Base-by-base conservation (phyloP, 2,888 invertebrate genomes). In the Drosophila recens region DNA sequence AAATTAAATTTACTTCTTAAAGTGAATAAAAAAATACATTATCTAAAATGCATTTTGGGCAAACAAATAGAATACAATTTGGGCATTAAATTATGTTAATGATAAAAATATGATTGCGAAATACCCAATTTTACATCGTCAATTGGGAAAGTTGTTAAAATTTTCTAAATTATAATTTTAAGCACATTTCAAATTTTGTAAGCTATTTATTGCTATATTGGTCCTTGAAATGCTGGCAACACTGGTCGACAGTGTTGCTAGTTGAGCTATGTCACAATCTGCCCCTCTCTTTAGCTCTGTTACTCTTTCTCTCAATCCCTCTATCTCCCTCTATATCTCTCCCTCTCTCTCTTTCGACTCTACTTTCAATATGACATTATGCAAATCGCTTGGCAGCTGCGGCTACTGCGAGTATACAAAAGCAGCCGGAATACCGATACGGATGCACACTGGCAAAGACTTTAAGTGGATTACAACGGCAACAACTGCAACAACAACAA, bases 401-500 rank as follows among this genome's bases (percentile, higher is more conserved):
- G 63, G 64, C 66, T 51, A 45, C 64, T 43, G 57, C 51, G 45
- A 52, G 56, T 61, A 27, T 67, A 71, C 65, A 78, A 71, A 58
- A 58, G 69, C 72, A 69, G 59, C 78, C 68, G 61, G 65, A 56
- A 74, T 69, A 40, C 61, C 78, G 72, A 72, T 67, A 76, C 62
- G 75, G 57, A 49, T 68, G 65, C 68, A 72, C 36, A 68, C 54
- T 71, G 65, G 69, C 66, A 73, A 63, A 68, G 71, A 72, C 74
- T 72, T 67, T 81, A 85, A 89, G 84, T 81, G 79, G 87, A 79
- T 87, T 75, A 84, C 81, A 81, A 73, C 69, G 17, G 42, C 51
- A 67, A 38, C 56, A 38, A 27, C 62, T 43, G n/a, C 57, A 30
- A 23, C 45, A 51, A n/a, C 53, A 48, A 6, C 57, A 63, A 30